Percentiles rank a stretch among this genome's conserved stretches.
phyloP scores from a whole-genome alignment of 2,113 vertebrate species.

The Suricata suricatta region DNA sequence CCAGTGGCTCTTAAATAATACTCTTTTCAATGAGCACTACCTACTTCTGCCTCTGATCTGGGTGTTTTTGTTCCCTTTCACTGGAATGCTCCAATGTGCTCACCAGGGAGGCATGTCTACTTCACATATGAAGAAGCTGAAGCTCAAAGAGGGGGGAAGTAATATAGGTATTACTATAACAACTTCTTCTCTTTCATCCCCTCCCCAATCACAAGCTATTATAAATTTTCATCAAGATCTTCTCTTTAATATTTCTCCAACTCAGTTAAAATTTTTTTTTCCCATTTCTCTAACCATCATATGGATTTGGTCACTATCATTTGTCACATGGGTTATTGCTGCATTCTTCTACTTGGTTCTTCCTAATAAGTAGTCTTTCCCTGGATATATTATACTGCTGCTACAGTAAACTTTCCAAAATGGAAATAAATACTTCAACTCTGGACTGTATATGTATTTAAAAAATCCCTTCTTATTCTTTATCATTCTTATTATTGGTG shows the following conservation, averaged over 20 bases:
- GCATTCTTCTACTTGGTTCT: background rate
- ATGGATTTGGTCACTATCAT: background rate
- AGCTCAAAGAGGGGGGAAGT: background rate
- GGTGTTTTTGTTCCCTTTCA: background rate
- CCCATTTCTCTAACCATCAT: background rate
- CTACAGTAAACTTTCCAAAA: background rate
- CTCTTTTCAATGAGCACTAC: fast-evolving
- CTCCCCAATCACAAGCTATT: background rate
- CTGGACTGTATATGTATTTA: background rate
- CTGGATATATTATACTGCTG: background rate
- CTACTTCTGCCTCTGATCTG: background rate
- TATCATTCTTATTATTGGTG: background rate
- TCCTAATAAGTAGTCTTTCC: background rate
- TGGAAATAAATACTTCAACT: background rate
- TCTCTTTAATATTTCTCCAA: background rate
- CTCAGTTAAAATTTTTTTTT: background rate
- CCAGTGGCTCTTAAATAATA: background rate
- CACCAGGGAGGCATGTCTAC: background rate
- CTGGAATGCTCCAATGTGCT: background rate
- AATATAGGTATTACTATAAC: background rate
- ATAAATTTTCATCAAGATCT: background rate
- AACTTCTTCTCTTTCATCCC: background rate
- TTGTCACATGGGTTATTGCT: background rate
- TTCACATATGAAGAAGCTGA: background rate
- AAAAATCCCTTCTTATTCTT: background rate